phyloP scores from a whole-genome alignment of 2,113 vertebrate species.

The Nibea coibor region DNA sequence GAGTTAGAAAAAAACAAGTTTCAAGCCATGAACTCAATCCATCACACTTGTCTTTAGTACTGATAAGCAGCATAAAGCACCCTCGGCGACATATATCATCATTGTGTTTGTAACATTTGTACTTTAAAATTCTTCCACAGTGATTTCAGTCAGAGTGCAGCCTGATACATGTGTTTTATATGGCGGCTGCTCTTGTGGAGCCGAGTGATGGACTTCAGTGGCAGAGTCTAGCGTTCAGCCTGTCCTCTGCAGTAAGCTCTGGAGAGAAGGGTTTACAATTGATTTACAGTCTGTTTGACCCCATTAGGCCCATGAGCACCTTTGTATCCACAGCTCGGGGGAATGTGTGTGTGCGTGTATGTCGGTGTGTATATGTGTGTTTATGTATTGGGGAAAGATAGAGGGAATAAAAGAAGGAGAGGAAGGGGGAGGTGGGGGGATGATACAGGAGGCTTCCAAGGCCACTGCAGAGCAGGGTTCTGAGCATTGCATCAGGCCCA shows the following conservation, averaged over 20 bases:
- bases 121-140: conserved; percentile 22
- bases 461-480: conserved; percentile 71
- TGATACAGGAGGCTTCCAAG: conserved; percentile 72
- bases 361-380: conserved; percentile 30
- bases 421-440: conserved; percentile 31
- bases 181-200: conserved; percentile 9
- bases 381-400: conserved; percentile 51
- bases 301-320: conserved; percentile 76
- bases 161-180: conserved; percentile 23
- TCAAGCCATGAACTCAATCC: conserved; percentile 53
- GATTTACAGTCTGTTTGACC: conserved; percentile 81
- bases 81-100: conserved; percentile 44
- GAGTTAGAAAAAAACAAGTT: conserved; percentile 37
- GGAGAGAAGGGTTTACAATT: conserved; percentile 61
- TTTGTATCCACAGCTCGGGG: conserved; percentile 71
- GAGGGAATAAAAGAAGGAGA: conserved; percentile 61
- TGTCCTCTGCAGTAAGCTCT: conserved; percentile 54
- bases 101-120: conserved; percentile 41
- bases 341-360: conserved; percentile 44
- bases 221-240: conserved; percentile 6
- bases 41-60: conserved; percentile 47
- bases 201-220: conserved; percentile 42
- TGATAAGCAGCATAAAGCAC: conserved; percentile 40
- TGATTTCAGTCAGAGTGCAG: conserved; percentile 34
- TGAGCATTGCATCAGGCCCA: conserved; percentile 79